These are phyloP conservation scores for Microdon myrmicae DNA, from an alignment of 2,888 invertebrate genomes.

Conservation along the genomic window DNA sequence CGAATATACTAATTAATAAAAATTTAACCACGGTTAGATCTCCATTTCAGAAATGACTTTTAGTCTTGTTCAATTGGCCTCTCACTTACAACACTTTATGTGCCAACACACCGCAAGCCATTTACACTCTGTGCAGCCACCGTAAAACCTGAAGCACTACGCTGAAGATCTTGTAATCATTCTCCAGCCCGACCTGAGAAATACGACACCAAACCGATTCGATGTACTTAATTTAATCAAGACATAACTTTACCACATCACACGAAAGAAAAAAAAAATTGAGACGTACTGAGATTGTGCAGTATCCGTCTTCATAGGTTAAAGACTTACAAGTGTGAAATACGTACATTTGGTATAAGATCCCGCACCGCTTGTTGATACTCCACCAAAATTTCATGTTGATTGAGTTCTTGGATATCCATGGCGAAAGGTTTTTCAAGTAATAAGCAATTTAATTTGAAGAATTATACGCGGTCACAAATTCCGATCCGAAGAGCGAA, in stretches of 20 bases:
- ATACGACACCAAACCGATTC: conserved; percentile 20
- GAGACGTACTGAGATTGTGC: conserved; percentile 19
- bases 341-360: conserved; percentile 61
- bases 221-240: conserved; percentile 20
- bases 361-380: conserved; percentile 61
- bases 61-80: too few species aligned
- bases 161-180: too few species aligned
- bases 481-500: conserved; percentile 42
- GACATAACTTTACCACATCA: conserved; percentile 9
- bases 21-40: too few species aligned
- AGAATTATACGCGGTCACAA: too few species aligned
- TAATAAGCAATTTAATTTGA: too few species aligned
- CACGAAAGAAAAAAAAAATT: neutral
- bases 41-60: too few species aligned
- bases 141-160: conserved; percentile 39
- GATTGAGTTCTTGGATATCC: conserved; percentile 61
- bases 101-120: conserved; percentile 46
- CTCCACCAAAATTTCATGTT: conserved; percentile 60
- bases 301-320: conserved; percentile 23
- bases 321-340: neutral
- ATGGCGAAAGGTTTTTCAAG: too few species aligned
- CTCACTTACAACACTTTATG: conserved; percentile 16
- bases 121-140: conserved; percentile 34
- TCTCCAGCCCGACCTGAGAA: too few species aligned
- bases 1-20: too few species aligned